Conservation (phyloP, 2,113 vertebrate species). For the Onychostoma macrolepis region DNA sequence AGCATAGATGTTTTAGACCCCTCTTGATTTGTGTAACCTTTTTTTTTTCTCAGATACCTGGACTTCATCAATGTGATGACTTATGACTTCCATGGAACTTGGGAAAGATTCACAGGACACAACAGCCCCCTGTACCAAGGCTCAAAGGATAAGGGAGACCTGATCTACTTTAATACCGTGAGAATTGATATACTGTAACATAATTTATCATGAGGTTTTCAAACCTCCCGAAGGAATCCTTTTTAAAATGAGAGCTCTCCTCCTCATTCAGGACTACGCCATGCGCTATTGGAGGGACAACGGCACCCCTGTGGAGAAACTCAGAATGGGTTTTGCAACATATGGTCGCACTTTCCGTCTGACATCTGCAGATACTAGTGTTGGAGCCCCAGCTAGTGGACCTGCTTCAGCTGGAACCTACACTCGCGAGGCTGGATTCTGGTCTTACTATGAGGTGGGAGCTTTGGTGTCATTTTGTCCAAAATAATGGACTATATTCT, state of each 20-base stretch:
- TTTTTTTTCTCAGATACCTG: slow-evolving; percentile 68
- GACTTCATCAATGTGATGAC: slow-evolving; percentile 85
- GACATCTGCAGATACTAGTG: slow-evolving; percentile 57
- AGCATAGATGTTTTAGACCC: neutral
- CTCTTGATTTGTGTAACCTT: neutral
- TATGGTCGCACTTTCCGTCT: slow-evolving; percentile 83
- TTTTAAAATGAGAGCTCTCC: neutral
- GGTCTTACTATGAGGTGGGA: slow-evolving; percentile 84
- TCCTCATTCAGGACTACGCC: slow-evolving; percentile 72
- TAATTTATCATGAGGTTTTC: neutral
- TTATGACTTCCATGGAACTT: slow-evolving; percentile 84
- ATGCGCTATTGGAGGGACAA: slow-evolving; percentile 82
- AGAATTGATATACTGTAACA: slow-evolving; percentile 42
- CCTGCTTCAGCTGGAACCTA: slow-evolving; percentile 77
- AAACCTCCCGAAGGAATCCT: neutral
- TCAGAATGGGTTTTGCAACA: slow-evolving; percentile 81
- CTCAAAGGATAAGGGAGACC: slow-evolving; percentile 62
- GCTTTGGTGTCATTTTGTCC: neutral
- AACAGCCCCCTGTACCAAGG: slow-evolving; percentile 81
- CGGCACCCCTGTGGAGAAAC: slow-evolving; percentile 78
- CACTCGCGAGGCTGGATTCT: slow-evolving; percentile 82
- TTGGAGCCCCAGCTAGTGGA: slow-evolving; percentile 74
- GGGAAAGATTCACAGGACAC: slow-evolving; percentile 80
- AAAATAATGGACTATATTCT: neutral
- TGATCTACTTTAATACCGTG: slow-evolving; percentile 75